Evolutionary conservation across 2,797 vertebrate genomes (phyloP), one percentile per base, ranked within the genome.

Genomic region (Falco naumanni): DNA sequence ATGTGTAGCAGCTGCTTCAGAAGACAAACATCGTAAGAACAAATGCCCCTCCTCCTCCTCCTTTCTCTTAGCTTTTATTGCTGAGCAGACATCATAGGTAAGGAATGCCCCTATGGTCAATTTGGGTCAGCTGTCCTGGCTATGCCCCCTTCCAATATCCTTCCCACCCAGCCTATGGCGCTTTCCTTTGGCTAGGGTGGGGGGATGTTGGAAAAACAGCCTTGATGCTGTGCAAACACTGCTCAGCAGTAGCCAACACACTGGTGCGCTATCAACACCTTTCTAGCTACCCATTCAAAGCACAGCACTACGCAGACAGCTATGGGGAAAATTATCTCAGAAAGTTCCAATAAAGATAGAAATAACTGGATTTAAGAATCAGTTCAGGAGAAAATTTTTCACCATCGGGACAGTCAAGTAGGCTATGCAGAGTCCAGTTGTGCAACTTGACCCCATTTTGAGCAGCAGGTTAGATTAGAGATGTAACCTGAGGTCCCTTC

Each of bases 1-100:
- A 74, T 1, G 3, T 0, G 0, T 24, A 57, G 47, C 2, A 0
- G 7, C 28, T 61, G 19, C 16, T 79, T 33, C 9, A 6, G 22
- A 88, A 85, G 16, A 60, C 19, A 78, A 71, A 31, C 5, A 0
- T 45, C 25, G 53, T 11, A 80, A 45, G 43, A 45, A 66, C 0
- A 5, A 53, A 53, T 25, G 5, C 7, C 5, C 4, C 4, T 4
- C 4, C 22, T 3, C 2, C 6, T n/a, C 8, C 29, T 37, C 21
- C 14, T 41, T 54, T 50, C 66, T 64, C 28, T 50, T 22, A 31
- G 41, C 11, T 78, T 68, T 51, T 24, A 39, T 9, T n/a, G 26
- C 17, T 53, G 20, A 71, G 26, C 6, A 61, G 24, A 31, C 1
- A 0, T 17, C 9, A 25, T 28, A 61, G 6, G 2, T 65, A 21